These are phyloP conservation scores for Scrobipalpa atriplicella DNA, from an alignment of 2,888 invertebrate species.

Conservation along the genomic window DNA sequence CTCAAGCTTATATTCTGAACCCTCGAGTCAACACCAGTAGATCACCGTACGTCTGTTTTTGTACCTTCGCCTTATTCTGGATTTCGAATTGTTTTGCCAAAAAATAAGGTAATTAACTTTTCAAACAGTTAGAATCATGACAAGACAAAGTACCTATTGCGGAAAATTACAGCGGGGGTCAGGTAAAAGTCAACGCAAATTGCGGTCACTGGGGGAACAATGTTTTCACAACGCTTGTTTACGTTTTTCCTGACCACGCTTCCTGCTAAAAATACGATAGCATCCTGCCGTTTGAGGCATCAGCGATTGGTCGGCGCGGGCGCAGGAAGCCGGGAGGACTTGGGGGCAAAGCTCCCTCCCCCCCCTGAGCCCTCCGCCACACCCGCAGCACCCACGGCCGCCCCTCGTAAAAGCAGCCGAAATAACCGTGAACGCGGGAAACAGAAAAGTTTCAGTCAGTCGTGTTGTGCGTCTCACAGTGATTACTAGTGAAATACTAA, in stretches of 20 bases:
- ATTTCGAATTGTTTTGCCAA: background rate
- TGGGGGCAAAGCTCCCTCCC: slow-evolving; percentile 55
- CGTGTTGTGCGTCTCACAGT: slow-evolving; percentile 83
- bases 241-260: slow-evolving; percentile 80
- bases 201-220: slow-evolving; percentile 50
- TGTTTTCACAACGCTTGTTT: slow-evolving; percentile 69
- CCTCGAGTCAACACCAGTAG: too few species aligned
- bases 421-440: slow-evolving; percentile 82
- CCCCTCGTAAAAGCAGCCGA: slow-evolving; percentile 71
- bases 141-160: background rate
- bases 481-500: slow-evolving; percentile 73
- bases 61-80: too few species aligned
- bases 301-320: slow-evolving; percentile 71
- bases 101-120: slow-evolving; percentile 16
- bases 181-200: slow-evolving; percentile 41
- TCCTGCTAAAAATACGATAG: slow-evolving; percentile 78
- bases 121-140: slow-evolving; percentile 22
- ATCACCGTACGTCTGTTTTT: too few species aligned
- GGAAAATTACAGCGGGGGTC: slow-evolving; percentile 36
- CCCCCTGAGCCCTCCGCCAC: slow-evolving; percentile 51
- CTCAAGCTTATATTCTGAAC: too few species aligned
- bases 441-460: slow-evolving; percentile 70
- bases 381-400: slow-evolving; percentile 48
- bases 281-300: slow-evolving; percentile 80
- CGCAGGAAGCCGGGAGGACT: slow-evolving; percentile 74